Base-by-base conservation (phyloP, 1,140 invertebrate genomes). In the Drosophila chauvacae region DNA sequence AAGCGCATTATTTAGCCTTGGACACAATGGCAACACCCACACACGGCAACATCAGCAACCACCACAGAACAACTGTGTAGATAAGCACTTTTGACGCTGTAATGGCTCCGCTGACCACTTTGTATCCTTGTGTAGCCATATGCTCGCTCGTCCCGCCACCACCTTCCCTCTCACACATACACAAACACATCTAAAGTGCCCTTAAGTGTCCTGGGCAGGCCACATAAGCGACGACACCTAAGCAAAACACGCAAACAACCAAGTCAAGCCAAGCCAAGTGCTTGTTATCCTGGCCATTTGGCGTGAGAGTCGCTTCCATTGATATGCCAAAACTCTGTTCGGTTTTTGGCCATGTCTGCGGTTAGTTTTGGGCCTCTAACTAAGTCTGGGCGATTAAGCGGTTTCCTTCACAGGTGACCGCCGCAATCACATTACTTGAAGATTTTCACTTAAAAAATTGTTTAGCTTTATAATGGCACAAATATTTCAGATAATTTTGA, bases 181-280 rank as follows among this genome's bases (percentile, higher is more conserved):
- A 41, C 48, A 42, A 78, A 61, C 76, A 79, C 81, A 72, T 76
- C 81, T 76, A 90, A 85, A 90, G 85, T 81, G 85, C 86, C 86
- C 85, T 90, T 90, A 90, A 90, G 85, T 90, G 85, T 83, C 76
- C 74, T 65, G 57, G 74, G 63, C 75, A 84, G 82, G 80, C 84
- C 84, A 90, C 85, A 90, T 88, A 84, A 84, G 79, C 73, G 85
- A 66, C 85, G 88, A 88, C 85, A 88, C 85, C 85, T 88, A 90
- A 72, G 69, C 69, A 78, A 81, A 90, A 90, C 84, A 88, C 85
- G 80, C 85, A 88, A 87, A 84, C 84, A 88, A 74, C 74, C 30
- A 33, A 72, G 69, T 72, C 69, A 72, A 81, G 60, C 48, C 75
- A 53, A 77, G 61, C 53, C 75, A 61, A 77, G 61, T 63, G 59